phyloP scores from a whole-genome alignment of 2,797 vertebrate species.

The Peromyscus aztecus region DNA sequence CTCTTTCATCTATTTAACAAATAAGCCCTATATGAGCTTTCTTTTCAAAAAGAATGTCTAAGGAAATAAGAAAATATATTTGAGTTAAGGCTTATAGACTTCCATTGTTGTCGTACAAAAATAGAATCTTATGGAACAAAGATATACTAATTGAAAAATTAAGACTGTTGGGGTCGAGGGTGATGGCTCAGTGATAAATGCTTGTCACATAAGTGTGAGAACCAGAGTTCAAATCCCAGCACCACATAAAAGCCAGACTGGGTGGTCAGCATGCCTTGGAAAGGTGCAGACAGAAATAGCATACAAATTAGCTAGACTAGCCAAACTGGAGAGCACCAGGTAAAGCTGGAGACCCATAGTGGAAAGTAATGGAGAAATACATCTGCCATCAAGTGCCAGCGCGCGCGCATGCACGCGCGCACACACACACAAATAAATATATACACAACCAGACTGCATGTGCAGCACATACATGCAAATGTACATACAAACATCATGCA shows the following conservation, averaged over 20 bases:
- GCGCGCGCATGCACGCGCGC: no score
- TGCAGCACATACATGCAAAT: background rate
- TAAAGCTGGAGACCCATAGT: background rate
- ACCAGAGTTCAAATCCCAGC: background rate
- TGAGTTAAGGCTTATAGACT: background rate
- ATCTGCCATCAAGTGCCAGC: background rate
- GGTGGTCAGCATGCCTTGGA: background rate
- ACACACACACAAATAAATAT: background rate
- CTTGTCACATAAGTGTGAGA: background rate
- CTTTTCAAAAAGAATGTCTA: background rate
- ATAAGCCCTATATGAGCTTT: background rate
- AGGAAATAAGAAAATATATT: background rate
- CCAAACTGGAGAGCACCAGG: background rate
- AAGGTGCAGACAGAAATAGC: background rate
- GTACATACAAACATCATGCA: background rate
- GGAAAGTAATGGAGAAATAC: background rate
- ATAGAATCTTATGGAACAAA: background rate
- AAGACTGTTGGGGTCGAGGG: no score
- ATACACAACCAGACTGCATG: background rate
- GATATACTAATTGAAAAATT: background rate
- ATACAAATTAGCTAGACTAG: background rate
- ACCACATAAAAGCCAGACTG: background rate
- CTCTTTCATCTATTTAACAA: conserved; percentile 30
- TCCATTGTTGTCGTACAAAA: conserved; percentile 21
- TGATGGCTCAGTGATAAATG: background rate